phyloP scores from a whole-genome alignment of 2,888 invertebrate species.

The Patella ulyssiponensis region DNA sequence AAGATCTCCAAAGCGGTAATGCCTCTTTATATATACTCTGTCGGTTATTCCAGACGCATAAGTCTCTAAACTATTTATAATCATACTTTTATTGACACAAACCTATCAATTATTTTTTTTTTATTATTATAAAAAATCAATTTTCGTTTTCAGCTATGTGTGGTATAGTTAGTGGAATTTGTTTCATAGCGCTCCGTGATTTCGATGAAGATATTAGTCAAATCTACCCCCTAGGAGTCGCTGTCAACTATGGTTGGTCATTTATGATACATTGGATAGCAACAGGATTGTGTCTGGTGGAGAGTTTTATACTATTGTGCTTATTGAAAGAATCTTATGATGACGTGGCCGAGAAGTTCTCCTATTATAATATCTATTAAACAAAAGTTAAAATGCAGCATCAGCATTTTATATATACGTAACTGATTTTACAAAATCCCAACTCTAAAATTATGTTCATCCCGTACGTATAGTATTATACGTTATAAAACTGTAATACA shows the following conservation, averaged over 20 bases:
- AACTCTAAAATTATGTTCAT: no score
- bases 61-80: no score
- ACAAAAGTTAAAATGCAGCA: not conserved
- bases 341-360: slow-evolving; percentile 41
- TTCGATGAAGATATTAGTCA: slow-evolving; percentile 44
- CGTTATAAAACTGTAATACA: no score
- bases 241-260: slow-evolving; percentile 51
- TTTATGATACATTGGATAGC: slow-evolving; percentile 59
- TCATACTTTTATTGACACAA: no score
- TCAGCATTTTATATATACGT: no score
- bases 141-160: slow-evolving; percentile 51
- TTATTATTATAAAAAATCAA: no score
- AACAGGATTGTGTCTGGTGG: slow-evolving; percentile 49
- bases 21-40: no score
- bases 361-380: slow-evolving; percentile 4
- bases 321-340: slow-evolving; percentile 53
- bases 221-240: slow-evolving; percentile 36
- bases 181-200: slow-evolving; percentile 60
- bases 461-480: no score
- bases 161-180: slow-evolving; percentile 56
- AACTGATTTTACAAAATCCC: no score
- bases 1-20: no score
- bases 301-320: slow-evolving; percentile 53
- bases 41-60: no score
- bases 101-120: no score